Evolutionary conservation across 2,888 invertebrate genomes (phyloP).

Genomic region (Amblyjoppa fuscipennis): DNA sequence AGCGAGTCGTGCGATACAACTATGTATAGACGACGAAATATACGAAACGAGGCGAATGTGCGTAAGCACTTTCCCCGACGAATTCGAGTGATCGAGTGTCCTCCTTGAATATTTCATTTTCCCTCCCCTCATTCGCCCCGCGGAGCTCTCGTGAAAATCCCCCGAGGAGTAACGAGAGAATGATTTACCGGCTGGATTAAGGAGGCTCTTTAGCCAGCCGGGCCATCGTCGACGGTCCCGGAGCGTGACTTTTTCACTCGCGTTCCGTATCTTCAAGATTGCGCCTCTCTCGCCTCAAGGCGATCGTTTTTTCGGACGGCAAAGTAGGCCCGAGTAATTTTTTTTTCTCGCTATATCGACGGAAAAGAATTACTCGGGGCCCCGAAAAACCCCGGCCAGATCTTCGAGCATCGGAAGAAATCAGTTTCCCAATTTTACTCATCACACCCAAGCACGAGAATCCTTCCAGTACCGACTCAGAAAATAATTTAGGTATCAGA

Average conservation of each 20-base stretch:
- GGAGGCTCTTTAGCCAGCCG: conserved; percentile 68
- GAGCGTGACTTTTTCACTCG: conserved; percentile 72
- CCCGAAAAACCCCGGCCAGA: too few species aligned
- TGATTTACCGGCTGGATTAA: conserved; percentile 73
- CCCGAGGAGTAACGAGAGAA: conserved; percentile 68
- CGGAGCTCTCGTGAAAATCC: conserved; percentile 39
- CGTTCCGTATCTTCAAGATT: conserved; percentile 45
- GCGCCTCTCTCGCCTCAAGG: not conserved
- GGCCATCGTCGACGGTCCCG: conserved; percentile 51
- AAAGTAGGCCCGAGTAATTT: too few species aligned
- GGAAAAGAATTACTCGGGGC: too few species aligned
- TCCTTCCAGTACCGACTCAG: too few species aligned
- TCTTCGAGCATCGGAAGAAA: too few species aligned
- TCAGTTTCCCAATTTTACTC: too few species aligned
- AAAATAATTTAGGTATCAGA: too few species aligned
- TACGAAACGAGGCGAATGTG: conserved; percentile 15
- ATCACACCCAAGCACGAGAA: too few species aligned
- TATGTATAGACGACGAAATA: not conserved
- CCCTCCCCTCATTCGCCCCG: conserved; percentile 27
- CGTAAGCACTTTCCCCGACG: conserved; percentile 19
- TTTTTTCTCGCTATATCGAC: too few species aligned
- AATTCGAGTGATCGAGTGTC: conserved; percentile 34
- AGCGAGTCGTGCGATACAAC: not conserved
- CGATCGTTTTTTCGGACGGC: too few species aligned
- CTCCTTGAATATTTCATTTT: conserved; percentile 11